phyloP scores from a whole-genome alignment of 2,113 vertebrate genomes.

The Morphnarchus princeps region DNA sequence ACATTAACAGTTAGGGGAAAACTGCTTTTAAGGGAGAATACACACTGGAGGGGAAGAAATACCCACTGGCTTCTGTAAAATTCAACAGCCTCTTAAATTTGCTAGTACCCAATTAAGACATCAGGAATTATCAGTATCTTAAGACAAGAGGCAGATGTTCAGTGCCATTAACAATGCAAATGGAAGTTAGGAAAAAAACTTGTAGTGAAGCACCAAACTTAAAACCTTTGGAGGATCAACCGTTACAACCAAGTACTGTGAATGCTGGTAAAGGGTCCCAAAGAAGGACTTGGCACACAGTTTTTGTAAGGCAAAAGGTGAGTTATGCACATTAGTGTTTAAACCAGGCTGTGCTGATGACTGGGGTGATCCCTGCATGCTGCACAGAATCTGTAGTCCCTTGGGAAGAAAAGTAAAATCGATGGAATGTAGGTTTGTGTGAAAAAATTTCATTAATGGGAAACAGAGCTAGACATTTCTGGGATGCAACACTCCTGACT shows the following conservation, averaged over 20 bases:
- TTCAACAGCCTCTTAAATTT: not conserved
- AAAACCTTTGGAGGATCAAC: not conserved
- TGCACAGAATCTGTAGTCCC: not conserved
- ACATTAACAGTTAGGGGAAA: not conserved
- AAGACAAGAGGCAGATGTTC: not conserved
- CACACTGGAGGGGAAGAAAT: not conserved
- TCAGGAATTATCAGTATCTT: not conserved
- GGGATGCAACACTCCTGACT: not conserved
- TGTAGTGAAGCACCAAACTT: not conserved
- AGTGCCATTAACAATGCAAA: not conserved
- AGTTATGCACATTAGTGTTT: not conserved
- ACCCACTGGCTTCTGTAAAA: not conserved
- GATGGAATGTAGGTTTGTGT: not conserved
- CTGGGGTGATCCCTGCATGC: not conserved
- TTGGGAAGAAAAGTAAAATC: not conserved
- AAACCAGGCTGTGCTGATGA: not conserved
- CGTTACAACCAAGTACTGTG: not conserved
- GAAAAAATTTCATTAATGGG: not conserved
- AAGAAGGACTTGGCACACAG: not conserved
- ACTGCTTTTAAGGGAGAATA: not conserved
- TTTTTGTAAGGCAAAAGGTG: not conserved
- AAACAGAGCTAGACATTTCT: not conserved
- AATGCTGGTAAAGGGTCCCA: not conserved
- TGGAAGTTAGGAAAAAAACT: not conserved
- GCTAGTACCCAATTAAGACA: not conserved